A percentile compares a stretch with the other conserved stretches of the same genome.
Evolutionary conservation across 2,797 vertebrate genomes (phyloP).

Genomic region (Hippopotamyrus pictus): DNA sequence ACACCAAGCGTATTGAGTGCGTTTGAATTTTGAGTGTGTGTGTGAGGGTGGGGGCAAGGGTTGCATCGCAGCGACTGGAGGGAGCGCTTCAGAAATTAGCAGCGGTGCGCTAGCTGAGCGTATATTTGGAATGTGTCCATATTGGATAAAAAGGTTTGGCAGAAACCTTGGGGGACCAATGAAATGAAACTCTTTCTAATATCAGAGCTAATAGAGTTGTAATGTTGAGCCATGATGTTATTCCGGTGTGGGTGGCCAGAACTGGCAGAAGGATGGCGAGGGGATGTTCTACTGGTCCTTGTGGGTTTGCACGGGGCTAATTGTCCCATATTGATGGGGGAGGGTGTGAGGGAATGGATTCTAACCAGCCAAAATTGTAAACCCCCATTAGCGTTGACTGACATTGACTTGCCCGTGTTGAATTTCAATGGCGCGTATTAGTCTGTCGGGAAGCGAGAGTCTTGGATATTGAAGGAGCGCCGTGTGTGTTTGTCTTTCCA

Average conservation of each 20-base stretch:
- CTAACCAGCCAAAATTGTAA: background rate
- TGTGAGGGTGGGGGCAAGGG: background rate
- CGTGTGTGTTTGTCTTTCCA: background rate
- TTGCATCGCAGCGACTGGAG: background rate
- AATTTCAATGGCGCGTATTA: background rate
- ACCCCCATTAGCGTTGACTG: background rate
- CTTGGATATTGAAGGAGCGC: background rate
- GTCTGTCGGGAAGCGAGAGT: background rate
- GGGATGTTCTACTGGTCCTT: background rate
- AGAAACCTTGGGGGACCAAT: conserved; percentile 15
- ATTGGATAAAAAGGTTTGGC: conserved; percentile 19
- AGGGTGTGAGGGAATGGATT: background rate
- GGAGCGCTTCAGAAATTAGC: background rate
- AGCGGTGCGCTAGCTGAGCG: background rate
- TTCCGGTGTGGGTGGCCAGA: conserved; percentile 9
- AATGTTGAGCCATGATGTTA: conserved; percentile 15
- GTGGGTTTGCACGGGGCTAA: background rate
- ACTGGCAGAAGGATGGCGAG: background rate
- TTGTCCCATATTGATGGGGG: background rate
- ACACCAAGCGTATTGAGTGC: background rate
- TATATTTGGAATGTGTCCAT: conserved; percentile 15
- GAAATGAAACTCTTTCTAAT: conserved; percentile 21
- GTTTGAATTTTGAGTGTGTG: background rate
- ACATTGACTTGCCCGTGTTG: background rate
- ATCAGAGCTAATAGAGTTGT: conserved; percentile 18